These are phyloP conservation scores for Linhomoeus sp. DNA, from an alignment of 2,888 invertebrate species.

Conservation along the genomic window DNA sequence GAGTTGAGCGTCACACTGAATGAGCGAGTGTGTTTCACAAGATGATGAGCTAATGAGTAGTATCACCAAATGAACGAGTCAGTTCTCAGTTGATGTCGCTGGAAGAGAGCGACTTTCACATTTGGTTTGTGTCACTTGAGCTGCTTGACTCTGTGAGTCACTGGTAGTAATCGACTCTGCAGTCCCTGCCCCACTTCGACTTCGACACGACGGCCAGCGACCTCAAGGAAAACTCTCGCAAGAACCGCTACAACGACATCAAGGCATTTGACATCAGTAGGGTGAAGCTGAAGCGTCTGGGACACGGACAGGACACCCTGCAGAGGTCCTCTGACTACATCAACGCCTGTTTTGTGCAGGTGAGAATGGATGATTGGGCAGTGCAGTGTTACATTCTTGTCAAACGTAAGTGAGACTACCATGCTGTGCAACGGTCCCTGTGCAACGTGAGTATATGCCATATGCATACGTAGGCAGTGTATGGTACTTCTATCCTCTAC, in stretches of 20 bases:
- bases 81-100: no score
- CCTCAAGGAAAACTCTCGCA: constrained; percentile 16
- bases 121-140: no score
- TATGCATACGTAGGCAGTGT: no score
- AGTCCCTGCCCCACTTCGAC: constrained; percentile 15
- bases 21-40: not conserved
- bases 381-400: not conserved
- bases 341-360: constrained; percentile 34
- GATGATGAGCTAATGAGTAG: no score
- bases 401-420: not conserved
- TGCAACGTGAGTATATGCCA: no score
- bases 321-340: constrained; percentile 31
- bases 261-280: constrained; percentile 33
- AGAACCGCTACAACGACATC: constrained; percentile 35
- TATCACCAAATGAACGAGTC: no score
- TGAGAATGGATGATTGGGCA: not conserved
- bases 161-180: no score
- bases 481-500: no score
- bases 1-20: no score
- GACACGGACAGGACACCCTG: constrained; percentile 12
- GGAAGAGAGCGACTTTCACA: no score
- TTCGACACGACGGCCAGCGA: constrained; percentile 17
- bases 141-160: no score
- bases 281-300: constrained; percentile 27
- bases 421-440: no score